Base-by-base conservation (phyloP, 2,888 invertebrate species). In the Biston stratarius region DNA sequence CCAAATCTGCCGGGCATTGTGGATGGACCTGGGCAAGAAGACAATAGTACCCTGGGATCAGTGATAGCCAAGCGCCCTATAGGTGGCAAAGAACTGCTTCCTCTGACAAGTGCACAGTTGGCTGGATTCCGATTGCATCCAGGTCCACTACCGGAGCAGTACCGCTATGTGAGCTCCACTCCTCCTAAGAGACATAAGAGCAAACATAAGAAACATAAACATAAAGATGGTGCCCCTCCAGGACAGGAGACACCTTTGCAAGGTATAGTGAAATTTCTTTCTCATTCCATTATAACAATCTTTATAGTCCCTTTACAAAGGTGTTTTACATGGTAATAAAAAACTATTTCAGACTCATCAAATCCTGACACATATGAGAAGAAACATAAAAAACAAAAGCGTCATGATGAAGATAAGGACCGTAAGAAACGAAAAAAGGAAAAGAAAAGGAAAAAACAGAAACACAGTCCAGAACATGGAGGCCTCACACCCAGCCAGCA, bases 1-100 rank as follows among this genome's bases (percentile, higher is more conserved):
- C 99, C 99, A 24, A 98, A 98, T 87, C 94, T 99, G 64, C 99
- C 99, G 60, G 99, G 99, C 24, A 98, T 98, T 74, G 97, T 99
- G 75, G 99, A 99, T 92, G 97, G 97, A 38, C 98, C 99, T 70
- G 99, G 98, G 89, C 95, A 97, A 67, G 95, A 95, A 83, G 96
- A 96, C 80, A 97, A 96, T 85, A 99, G 99, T 91, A 98, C 98
- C 2, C 90, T 99, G 74, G 95, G 98, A 61, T 98, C 98, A 61
- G 97, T 99, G 33, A 99, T 99, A 83, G 99, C 99, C 71, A 99
- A 99, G 87, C 98, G 99, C 61, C 98, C 98, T 7, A 98, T 99
- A 73, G 97, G 97, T 68, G 98, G 98, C 10, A 94, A 94, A 63
- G 99, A 99, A 88, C 92, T 99, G 74, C 87, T 97, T 77, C 98